Evolutionary conservation across 1,140 invertebrate species (phyloP), one percentile per base, ranked within the genome.

Genomic region (Rhopalosiphum maidis): DNA sequence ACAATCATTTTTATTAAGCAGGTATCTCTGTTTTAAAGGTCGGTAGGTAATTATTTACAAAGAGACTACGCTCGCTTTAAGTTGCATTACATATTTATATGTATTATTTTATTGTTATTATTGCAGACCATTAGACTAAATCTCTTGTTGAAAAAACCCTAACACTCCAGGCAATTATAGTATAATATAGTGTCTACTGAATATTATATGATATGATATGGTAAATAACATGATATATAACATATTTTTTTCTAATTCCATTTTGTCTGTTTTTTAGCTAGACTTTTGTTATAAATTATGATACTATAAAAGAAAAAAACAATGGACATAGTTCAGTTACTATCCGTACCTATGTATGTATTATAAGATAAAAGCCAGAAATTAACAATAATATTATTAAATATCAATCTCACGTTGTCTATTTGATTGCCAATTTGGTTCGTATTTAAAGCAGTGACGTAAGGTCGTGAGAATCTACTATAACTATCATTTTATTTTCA

Each of bases 241-340:
- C 60, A 86, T 11, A n/a, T 18, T 51, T 25, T 41, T 85, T 54
- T n/a, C 35, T 25, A 25, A 85, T 21, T 93, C 5, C 22, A 30
- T 85, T 93, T 93, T 86, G 55, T 51, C 82, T 85, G 91, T 41
- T 93, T 35, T 54, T 51, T 51, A 55, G 9, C 41, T 37, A 2
- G 23, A 37, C 51, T 93, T 82, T 83, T 83, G 18, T 18, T 51
- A 51, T 51, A 18, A 18, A 23, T 82, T 48, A n/a, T 18, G 18
- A 48, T 48, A 35, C 22, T 11, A 2, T 43, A 15, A 86, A 93
- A 21, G 11, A 92, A 93, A 93, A 93, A 83, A 35, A 83, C 35
- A 41, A 93, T 85, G 48, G 86, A 93, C 55, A 18, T n/a, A 48
- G 6, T 18, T 48, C 46, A 23, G 23, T 43, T 43, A 48, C 51